Base-by-base conservation (phyloP, 1,140 invertebrate genomes). In the Latrodectus geometricus region DNA sequence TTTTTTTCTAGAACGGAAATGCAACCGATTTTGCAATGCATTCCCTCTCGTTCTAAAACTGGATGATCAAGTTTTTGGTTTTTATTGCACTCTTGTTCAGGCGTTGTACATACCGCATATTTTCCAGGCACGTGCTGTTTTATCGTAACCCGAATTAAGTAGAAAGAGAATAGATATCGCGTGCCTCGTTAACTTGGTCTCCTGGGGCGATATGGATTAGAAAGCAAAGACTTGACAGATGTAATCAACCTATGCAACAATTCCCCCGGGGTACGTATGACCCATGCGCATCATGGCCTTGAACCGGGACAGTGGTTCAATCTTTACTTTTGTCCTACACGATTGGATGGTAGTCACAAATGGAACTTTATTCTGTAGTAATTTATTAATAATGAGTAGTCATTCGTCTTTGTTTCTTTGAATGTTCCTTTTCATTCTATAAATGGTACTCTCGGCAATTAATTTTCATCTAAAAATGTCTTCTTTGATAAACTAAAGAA, bases 111-210 rank as follows among this genome's bases (percentile, higher is more conserved):
- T 20, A 74, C n/a, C 35, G 35, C 35, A 35, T 35, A 35, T 54
- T 76, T 21, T 54, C n/a, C 9, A 21, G 50, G 49, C 74, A 76
- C 74, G 74, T 76, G 74, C 74, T 61, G 20, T 52, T 14, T 76
- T 76, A 76, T 76, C n/a, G 74, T 21, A 76, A 76, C 74, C 50
- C 52, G 74, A 23, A 56, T 23, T 54, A 15, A 17, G 48, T 8
- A 9, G 21, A 52, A 9, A 14, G 74, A 56, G 50, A 56, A 20
- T 35, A 52, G n/a, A 76, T 52, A 21, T 76, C 20, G 74, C 74
- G 74, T 76, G 74, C 17, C 74, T 76, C 11, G 49, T 76, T 76
- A 76, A 76, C 54, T 56, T 76, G n/a, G 52, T 54, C 74, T 76
- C 74, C 74, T 76, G 74, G n/a, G 54, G 74, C 74, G 74, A 23